Evolutionary conservation across 2,888 invertebrate genomes (phyloP).

Genomic region (Tolmerus cingulatus): DNA sequence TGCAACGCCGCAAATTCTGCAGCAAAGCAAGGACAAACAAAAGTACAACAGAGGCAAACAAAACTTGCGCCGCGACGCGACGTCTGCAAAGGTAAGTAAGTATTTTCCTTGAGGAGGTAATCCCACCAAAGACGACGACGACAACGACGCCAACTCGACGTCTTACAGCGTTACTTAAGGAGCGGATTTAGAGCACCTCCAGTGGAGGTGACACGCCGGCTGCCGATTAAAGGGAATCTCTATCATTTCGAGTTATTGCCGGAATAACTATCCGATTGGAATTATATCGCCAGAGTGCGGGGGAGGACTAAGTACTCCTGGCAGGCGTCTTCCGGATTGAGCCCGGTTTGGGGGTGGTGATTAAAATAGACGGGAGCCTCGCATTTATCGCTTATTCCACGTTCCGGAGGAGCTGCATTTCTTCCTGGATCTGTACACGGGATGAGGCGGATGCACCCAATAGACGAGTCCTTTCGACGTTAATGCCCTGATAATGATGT

Average conservation of each 20-base stretch:
- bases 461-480: neutral
- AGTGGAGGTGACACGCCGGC: neutral
- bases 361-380: neutral
- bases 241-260: neutral
- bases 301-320: neutral
- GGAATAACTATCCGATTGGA: neutral
- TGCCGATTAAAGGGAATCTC: neutral
- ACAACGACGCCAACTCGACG: neutral
- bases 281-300: neutral
- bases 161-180: neutral
- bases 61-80: neutral
- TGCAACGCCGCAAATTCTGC: conserved; percentile 15
- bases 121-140: neutral
- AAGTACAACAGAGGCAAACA: neutral
- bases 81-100: neutral
- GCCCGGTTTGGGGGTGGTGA: neutral
- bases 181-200: neutral
- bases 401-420: neutral
- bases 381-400: neutral
- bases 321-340: neutral
- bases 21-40: neutral
- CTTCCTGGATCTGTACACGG: neutral
- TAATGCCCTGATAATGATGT: neutral
- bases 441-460: neutral
- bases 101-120: neutral